These are phyloP conservation scores for Platycheirus albimanus DNA, from an alignment of 2,888 invertebrate genomes.

Conservation along the genomic window DNA sequence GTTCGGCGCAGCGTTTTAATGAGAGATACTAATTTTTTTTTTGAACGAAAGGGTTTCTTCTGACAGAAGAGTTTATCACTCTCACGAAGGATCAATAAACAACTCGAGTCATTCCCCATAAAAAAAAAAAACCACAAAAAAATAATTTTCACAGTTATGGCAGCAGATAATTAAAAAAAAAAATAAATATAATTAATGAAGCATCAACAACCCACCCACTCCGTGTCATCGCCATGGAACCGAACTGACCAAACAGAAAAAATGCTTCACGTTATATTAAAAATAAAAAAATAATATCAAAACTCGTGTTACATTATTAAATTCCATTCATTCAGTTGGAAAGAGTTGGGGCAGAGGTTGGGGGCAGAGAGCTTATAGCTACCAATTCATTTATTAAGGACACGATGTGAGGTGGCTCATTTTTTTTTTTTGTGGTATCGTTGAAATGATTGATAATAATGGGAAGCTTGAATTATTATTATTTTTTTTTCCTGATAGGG, in stretches of 20 bases:
- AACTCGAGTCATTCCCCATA: neutral
- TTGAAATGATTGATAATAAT: neutral
- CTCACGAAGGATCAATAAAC: conserved; percentile 1
- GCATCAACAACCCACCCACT: conserved; percentile 9
- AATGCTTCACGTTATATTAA: neutral
- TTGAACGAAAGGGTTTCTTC: neutral
- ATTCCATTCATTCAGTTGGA: neutral
- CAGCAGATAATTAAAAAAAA: neutral
- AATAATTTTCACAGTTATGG: conserved; percentile 13
- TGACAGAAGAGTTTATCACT: neutral
- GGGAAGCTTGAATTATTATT: neutral
- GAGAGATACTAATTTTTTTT: too few relatives aligned
- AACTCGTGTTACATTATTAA: neutral
- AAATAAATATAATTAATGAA: conserved; percentile 5
- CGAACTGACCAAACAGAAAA: conserved; percentile 4
- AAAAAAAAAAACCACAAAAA: neutral
- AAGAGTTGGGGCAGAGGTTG: too few relatives aligned
- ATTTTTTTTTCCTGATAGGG: neutral
- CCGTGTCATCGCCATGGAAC: neutral
- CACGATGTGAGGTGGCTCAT: neutral
- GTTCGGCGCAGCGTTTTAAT: neutral
- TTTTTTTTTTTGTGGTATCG: neutral
- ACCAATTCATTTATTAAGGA: neutral
- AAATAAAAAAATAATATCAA: neutral
- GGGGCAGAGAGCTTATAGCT: neutral